These are phyloP conservation scores for Liparis tanakae DNA, from an alignment of 2,797 vertebrate species.

Conservation along the genomic window DNA sequence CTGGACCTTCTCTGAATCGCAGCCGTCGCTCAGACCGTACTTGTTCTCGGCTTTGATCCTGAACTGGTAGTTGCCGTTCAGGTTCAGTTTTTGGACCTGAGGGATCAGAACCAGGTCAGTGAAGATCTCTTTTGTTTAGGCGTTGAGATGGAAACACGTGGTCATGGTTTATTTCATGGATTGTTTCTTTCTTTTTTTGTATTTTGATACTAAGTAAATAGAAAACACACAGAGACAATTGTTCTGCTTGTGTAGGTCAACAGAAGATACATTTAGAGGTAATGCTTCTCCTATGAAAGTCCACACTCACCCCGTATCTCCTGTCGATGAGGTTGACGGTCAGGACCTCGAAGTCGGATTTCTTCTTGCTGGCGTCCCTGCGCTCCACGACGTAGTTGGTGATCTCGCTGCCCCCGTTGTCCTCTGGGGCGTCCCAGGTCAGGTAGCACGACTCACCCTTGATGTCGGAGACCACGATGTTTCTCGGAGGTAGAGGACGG, in stretches of 20 bases:
- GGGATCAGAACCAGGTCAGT: slow-evolving; percentile 25
- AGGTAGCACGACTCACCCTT: slow-evolving; percentile 94
- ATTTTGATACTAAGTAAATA: not conserved
- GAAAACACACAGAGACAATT: not conserved
- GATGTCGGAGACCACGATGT: slow-evolving; percentile 91
- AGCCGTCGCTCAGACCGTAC: slow-evolving; percentile 94
- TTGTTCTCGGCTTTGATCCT: slow-evolving; percentile 95
- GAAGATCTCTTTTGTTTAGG: not conserved
- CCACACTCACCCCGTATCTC: slow-evolving; percentile 85
- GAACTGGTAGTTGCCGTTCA: slow-evolving; percentile 93
- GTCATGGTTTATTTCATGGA: not conserved
- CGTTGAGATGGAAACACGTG: not conserved
- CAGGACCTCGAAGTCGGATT: slow-evolving; percentile 93
- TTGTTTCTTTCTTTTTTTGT: not conserved
- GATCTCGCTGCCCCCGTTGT: slow-evolving; percentile 97
- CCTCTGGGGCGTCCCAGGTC: slow-evolving; percentile 94
- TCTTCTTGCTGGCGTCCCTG: slow-evolving; percentile 96
- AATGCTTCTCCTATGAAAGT: not conserved
- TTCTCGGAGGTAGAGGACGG: slow-evolving; percentile 92
- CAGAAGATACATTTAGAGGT: not conserved
- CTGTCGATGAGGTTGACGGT: slow-evolving; percentile 90
- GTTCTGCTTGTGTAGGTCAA: no score
- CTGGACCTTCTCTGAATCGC: slow-evolving; percentile 95
- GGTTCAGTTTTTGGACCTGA: slow-evolving; percentile 92
- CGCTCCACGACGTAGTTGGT: slow-evolving; percentile 94